Conservation (phyloP, 1,140 invertebrate genomes). For the Scylla paramamosain region DNA sequence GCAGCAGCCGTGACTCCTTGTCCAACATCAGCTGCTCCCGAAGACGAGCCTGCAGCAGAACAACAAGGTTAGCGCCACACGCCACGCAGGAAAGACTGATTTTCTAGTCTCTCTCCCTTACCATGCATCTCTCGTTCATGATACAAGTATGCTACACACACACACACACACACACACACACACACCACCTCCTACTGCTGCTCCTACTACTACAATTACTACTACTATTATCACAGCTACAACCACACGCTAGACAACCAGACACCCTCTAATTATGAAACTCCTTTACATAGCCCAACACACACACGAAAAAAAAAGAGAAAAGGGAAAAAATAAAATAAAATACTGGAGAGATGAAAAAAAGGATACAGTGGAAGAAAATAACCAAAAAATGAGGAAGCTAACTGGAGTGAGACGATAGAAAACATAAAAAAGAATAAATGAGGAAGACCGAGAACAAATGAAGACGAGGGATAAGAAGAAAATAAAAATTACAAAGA, state of each 20-base stretch:
- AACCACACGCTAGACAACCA: background rate
- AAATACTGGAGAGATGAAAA: background rate
- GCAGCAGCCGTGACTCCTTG: conserved; percentile 79
- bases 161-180: too few relatives aligned
- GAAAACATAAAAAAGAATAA: too few relatives aligned
- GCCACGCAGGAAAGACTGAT: too few relatives aligned
- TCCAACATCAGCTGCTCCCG: conserved; percentile 80
- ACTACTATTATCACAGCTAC: background rate
- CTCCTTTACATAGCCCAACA: background rate
- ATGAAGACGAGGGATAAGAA: background rate
- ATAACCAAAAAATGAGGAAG: background rate
- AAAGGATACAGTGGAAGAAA: background rate
- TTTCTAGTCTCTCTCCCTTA: too few relatives aligned
- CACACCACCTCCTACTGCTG: too few relatives aligned
- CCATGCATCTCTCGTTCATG: too few relatives aligned
- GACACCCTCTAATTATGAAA: background rate
- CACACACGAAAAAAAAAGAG: background rate
- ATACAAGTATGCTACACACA: too few relatives aligned
- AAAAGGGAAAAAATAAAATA: background rate
- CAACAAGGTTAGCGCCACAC: background rate
- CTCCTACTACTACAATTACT: too few relatives aligned
- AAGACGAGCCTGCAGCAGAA: conserved; percentile 78
- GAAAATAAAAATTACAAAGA: background rate
- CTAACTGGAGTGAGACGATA: too few relatives aligned
- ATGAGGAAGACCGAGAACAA: too few relatives aligned